phyloP scores from a whole-genome alignment of 2,113 vertebrate species.

The Spermophilus dauricus region DNA sequence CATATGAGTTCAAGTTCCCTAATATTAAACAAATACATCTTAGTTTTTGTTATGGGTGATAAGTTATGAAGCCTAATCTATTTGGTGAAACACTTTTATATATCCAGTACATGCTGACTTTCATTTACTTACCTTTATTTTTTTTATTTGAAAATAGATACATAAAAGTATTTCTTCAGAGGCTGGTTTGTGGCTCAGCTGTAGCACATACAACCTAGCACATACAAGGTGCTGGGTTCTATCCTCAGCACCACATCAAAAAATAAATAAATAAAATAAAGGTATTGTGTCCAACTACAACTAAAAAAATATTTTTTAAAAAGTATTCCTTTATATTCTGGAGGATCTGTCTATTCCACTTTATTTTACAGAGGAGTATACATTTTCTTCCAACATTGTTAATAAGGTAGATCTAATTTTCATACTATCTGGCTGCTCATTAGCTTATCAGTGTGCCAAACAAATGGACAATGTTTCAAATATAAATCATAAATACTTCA shows the following conservation, averaged over 20 bases:
- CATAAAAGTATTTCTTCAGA: not conserved
- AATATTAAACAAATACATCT: slow-evolving; percentile 15
- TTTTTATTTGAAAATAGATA: slow-evolving; percentile 40
- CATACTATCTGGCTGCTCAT: slow-evolving; percentile 1
- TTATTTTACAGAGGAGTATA: slow-evolving; percentile 15
- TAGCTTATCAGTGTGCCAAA: slow-evolving; percentile 38
- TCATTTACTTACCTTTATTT: slow-evolving; percentile 45
- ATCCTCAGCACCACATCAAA: too few species aligned
- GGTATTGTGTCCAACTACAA: too few species aligned
- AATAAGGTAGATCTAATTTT: slow-evolving; percentile 36
- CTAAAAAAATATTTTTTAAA: not conserved
- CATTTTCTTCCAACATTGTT: slow-evolving; percentile 22
- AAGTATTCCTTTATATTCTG: slow-evolving; percentile 3
- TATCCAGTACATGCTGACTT: not conserved
- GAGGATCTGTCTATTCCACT: slow-evolving; percentile 21
- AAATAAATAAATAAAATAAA: too few species aligned
- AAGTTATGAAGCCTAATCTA: slow-evolving; percentile 32
- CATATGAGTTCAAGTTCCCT: slow-evolving; percentile 25
- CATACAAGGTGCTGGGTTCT: too few species aligned
- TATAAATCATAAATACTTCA: slow-evolving; percentile 23
- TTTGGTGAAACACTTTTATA: slow-evolving; percentile 32
- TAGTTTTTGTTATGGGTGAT: slow-evolving; percentile 18
- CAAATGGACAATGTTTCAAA: slow-evolving; percentile 40
- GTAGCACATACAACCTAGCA: too few species aligned
- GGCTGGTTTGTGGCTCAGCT: too few species aligned